Percentiles rank a stretch among this genome's conserved stretches.
These are phyloP conservation scores for Urosaurus nigricauda DNA, from an alignment of 2,797 vertebrate species.

Conservation along the genomic window DNA sequence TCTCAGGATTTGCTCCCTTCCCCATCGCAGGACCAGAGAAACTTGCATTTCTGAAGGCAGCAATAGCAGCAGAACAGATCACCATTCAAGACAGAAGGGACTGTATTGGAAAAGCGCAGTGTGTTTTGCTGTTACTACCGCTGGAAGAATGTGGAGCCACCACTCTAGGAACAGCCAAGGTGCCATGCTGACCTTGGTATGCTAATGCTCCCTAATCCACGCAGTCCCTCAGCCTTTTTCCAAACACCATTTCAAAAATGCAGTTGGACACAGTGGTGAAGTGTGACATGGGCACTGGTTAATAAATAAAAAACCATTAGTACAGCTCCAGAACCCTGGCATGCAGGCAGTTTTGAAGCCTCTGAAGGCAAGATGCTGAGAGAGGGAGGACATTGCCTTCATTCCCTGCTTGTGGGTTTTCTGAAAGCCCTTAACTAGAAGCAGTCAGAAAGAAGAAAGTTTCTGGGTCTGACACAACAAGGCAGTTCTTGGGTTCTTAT, in stretches of 20 bases:
- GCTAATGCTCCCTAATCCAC: constrained; percentile 38
- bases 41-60: background rate
- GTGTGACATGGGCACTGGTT: background rate
- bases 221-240: constrained; percentile 7
- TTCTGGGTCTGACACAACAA: background rate
- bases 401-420: background rate
- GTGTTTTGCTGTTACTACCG: background rate
- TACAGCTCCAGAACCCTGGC: rapidly evolving
- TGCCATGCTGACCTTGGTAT: background rate
- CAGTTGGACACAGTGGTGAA: background rate
- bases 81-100: background rate
- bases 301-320: constrained; percentile 9
- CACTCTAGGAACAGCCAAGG: background rate
- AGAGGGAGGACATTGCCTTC: background rate
- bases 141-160: background rate
- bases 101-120: background rate
- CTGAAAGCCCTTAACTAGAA: background rate
- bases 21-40: background rate
- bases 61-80: background rate
- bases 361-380: background rate
- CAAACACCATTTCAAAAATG: constrained; percentile 35
- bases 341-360: rapidly evolving
- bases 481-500: background rate
- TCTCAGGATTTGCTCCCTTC: rapidly evolving
- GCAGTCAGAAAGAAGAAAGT: background rate